These are phyloP conservation scores for Diachasmimorpha longicaudata DNA, from an alignment of 1,140 invertebrate species.

Conservation along the genomic window DNA sequence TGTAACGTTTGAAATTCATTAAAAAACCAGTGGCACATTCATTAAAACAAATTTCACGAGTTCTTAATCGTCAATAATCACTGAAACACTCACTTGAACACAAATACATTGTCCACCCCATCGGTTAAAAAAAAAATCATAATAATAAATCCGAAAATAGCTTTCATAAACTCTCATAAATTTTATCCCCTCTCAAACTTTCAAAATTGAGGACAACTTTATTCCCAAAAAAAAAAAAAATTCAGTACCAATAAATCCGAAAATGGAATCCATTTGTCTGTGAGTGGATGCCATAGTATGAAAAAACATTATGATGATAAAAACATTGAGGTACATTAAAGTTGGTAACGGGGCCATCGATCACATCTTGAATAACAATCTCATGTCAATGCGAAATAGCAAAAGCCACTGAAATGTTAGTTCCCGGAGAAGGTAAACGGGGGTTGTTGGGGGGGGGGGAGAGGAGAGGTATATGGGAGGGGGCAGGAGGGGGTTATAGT, in stretches of 20 bases:
- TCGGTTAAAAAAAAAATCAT: neutral
- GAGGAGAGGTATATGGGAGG: too few species aligned
- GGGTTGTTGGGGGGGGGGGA: neutral
- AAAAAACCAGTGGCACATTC: too few species aligned
- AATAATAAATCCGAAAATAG: neutral
- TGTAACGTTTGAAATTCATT: too few species aligned
- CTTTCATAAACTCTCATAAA: neutral
- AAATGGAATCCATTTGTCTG: conserved; percentile 3
- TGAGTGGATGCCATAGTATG: neutral
- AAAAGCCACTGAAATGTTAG: neutral
- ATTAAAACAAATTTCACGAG: too few species aligned
- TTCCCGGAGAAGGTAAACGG: neutral
- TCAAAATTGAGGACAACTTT: neutral
- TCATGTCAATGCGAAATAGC: conserved; percentile 5
- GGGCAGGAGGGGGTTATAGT: conserved; percentile 18
- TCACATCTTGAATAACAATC: conserved; percentile 7
- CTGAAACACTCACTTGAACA: too few species aligned
- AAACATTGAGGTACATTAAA: conserved; percentile 5
- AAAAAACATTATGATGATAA: conserved; percentile 3
- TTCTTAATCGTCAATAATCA: too few species aligned
- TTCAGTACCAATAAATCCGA: neutral
- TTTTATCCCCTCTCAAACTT: neutral
- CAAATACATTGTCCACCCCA: too few species aligned
- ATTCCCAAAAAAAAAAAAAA: neutral
- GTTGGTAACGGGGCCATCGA: conserved; percentile 9